These are phyloP conservation scores for Drosophila takahashii DNA, from an alignment of 1,140 invertebrate genomes.

Conservation along the genomic window DNA sequence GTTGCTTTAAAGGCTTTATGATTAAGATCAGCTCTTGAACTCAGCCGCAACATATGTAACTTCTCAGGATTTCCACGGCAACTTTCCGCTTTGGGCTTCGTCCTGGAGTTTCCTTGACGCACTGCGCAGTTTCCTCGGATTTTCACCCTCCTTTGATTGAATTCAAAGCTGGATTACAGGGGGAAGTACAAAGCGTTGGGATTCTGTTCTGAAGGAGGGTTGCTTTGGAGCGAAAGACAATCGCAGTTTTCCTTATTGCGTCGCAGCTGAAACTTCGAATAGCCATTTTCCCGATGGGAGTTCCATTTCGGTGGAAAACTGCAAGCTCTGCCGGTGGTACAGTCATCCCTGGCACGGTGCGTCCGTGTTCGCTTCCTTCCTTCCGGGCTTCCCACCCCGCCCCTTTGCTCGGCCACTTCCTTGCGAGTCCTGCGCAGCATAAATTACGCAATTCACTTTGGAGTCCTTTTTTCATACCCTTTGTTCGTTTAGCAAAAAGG, in stretches of 20 bases:
- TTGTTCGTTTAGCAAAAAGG: neutral
- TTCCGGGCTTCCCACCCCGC: constrained; percentile 22
- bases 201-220: constrained; percentile 49
- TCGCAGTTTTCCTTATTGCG: constrained; percentile 77
- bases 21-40: constrained; percentile 38
- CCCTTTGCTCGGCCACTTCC: constrained; percentile 16
- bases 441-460: constrained; percentile 78
- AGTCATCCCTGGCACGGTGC: constrained; percentile 48
- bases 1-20: neutral
- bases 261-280: constrained; percentile 59
- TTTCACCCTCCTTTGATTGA: constrained; percentile 56
- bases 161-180: constrained; percentile 60
- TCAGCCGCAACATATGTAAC: constrained; percentile 50
- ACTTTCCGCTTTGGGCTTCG: constrained; percentile 19
- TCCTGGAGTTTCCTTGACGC: constrained; percentile 22
- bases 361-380: constrained; percentile 19
- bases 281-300: constrained; percentile 30
- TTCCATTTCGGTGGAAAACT: constrained; percentile 62
- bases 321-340: constrained; percentile 62
- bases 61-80: constrained; percentile 44
- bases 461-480: constrained; percentile 42
- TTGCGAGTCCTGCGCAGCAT: constrained; percentile 73
- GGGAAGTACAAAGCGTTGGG: constrained; percentile 38
- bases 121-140: constrained; percentile 39
- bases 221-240: constrained; percentile 51